Evolutionary conservation across 2,797 vertebrate species (phyloP).

Genomic region (Schizopygopsis malacanthus): DNA sequence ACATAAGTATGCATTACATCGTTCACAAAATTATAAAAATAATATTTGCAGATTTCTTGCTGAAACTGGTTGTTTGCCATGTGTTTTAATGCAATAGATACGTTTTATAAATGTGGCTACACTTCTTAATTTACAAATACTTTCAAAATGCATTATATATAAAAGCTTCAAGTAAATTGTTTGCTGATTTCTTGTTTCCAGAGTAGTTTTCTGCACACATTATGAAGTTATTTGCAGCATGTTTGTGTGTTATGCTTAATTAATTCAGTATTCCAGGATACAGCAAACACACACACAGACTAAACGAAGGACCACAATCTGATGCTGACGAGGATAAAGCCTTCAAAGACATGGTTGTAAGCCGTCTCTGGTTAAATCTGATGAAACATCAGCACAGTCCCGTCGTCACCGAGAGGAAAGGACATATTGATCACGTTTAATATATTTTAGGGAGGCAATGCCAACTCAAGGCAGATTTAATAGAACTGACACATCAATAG

Average conservation of each 20-base stretch:
- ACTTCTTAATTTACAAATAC: not conserved
- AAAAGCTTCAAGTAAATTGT: too few species aligned
- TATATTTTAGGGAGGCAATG: not conserved
- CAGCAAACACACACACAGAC: not conserved
- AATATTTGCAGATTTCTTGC: too few species aligned
- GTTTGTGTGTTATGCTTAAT: not conserved
- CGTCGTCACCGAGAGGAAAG: conserved; percentile 39
- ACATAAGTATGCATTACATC: not conserved
- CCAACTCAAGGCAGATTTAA: not conserved
- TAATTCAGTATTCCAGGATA: not conserved
- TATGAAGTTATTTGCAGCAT: not conserved
- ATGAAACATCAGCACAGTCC: not conserved
- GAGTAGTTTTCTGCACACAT: too few species aligned
- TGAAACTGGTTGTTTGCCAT: too few species aligned
- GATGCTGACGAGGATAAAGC: not conserved
- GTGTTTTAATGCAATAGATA: too few species aligned
- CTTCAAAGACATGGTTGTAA: conserved; percentile 14
- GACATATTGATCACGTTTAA: conserved; percentile 2
- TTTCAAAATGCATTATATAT: not conserved
- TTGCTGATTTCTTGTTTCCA: too few species aligned
- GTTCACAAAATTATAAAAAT: too few species aligned
- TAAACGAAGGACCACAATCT: not conserved
- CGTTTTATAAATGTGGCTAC: too few species aligned
- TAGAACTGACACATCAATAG: not conserved
- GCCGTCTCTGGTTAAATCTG: conserved; percentile 6